Conservation (phyloP, 92 coral and sea anemone genomes). For the Epizoanthus illoricatus region DNA sequence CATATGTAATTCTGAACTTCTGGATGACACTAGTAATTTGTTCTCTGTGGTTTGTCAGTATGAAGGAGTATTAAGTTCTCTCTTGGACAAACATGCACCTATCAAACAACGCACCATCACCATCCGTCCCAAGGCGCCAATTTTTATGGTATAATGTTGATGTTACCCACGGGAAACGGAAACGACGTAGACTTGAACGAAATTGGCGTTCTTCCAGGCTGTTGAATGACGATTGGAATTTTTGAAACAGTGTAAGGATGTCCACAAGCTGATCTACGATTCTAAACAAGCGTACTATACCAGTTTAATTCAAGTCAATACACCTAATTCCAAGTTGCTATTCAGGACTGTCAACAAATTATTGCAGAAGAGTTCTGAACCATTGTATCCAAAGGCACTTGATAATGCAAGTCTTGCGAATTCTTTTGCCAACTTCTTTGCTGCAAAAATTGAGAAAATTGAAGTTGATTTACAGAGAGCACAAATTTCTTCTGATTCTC, state of each 20-base stretch:
- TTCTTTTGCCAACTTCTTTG: conserved; percentile 9
- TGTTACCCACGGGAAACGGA: not conserved
- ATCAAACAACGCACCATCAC: conserved; percentile 21
- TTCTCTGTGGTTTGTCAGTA: not conserved
- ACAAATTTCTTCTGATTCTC: not conserved
- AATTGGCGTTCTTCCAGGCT: conserved; percentile 31
- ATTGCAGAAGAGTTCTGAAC: conserved; percentile 4
- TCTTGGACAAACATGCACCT: not conserved
- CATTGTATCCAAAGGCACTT: not conserved
- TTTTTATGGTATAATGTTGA: conserved; percentile 26
- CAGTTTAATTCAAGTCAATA: conserved; percentile 19
- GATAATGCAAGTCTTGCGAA: not conserved
- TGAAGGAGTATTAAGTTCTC: conserved; percentile 26
- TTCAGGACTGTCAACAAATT: conserved; percentile 19
- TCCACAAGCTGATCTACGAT: conserved; percentile 21
- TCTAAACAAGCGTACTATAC: conserved; percentile 27
- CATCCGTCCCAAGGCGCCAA: conserved; percentile 41
- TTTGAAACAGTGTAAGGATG: conserved; percentile 18
- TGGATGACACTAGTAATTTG: conserved; percentile 13
- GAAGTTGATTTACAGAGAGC: not conserved
- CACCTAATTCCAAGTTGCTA: conserved; percentile 10
- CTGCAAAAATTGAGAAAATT: not conserved
- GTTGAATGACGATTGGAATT: not conserved
- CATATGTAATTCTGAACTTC: conserved; percentile 6
- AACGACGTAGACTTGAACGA: conserved; percentile 30